These are phyloP conservation scores for Caretta caretta DNA, from an alignment of 2,113 vertebrate genomes.

Conservation along the genomic window DNA sequence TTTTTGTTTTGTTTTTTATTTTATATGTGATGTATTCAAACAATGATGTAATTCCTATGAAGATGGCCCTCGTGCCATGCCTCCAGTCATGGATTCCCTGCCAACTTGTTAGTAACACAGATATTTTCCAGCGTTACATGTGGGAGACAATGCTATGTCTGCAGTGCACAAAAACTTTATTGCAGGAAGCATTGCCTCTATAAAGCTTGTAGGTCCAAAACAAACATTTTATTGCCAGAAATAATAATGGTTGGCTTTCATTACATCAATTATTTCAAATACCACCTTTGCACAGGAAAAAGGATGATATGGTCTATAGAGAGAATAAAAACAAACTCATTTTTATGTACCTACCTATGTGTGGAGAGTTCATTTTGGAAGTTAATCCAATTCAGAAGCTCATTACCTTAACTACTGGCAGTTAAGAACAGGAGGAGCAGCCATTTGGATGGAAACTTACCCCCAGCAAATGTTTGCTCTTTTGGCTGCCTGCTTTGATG, in stretches of 20 bases:
- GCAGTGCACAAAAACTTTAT: background rate
- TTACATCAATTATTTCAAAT: background rate
- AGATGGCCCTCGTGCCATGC: background rate
- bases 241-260: background rate
- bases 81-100: background rate
- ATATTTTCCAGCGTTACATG: background rate
- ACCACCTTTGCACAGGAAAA: background rate
- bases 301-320: background rate
- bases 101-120: fast-evolving
- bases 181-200: background rate
- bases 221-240: background rate
- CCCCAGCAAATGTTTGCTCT: background rate
- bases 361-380: background rate
- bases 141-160: background rate
- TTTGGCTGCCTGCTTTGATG: background rate
- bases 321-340: background rate
- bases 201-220: background rate
- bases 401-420: background rate
- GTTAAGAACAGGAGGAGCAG: background rate
- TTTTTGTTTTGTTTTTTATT: background rate
- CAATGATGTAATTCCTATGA: background rate
- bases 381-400: background rate
- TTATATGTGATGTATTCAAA: background rate
- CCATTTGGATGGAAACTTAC: background rate
- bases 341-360: background rate